Evolutionary conservation across 2,888 invertebrate species (phyloP).

Genomic region (Brachyopa scutellaris): DNA sequence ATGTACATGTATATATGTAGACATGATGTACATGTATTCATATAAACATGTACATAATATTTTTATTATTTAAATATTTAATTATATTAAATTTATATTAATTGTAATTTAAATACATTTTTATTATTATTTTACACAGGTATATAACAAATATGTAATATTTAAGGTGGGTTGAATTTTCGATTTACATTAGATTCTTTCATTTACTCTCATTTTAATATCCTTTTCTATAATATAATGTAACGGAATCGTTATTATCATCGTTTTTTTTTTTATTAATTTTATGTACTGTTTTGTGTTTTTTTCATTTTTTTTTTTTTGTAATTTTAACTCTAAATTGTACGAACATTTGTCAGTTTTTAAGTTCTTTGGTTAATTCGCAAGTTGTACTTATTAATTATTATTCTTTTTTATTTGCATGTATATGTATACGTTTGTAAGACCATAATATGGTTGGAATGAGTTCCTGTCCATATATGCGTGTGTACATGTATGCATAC

Average conservation of each 20-base stretch:
- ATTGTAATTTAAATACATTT: slow-evolving; percentile 49
- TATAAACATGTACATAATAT: background rate
- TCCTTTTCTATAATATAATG: slow-evolving; percentile 46
- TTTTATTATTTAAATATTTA: slow-evolving; percentile 11
- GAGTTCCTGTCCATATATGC: background rate
- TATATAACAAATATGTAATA: slow-evolving; percentile 81
- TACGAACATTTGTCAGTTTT: slow-evolving; percentile 46
- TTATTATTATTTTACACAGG: slow-evolving; percentile 76
- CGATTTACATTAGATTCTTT: slow-evolving; percentile 75
- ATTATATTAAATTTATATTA: slow-evolving; percentile 28
- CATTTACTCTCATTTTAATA: slow-evolving; percentile 32
- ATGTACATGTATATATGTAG: slow-evolving; percentile 32
- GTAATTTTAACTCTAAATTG: slow-evolving; percentile 38
- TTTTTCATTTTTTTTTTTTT: background rate
- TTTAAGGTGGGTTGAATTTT: slow-evolving; percentile 80
- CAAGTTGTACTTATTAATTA: slow-evolving; percentile 17
- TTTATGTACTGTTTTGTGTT: too few relatives aligned
- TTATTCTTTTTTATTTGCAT: slow-evolving; percentile 3
- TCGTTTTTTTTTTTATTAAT: slow-evolving; percentile 22
- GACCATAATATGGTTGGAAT: slow-evolving; percentile 1
- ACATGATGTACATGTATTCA: slow-evolving; percentile 20
- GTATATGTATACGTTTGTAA: background rate
- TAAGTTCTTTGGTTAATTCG: slow-evolving; percentile 29
- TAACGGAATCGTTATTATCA: slow-evolving; percentile 47
- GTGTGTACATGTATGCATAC: background rate